A percentile compares a stretch with the other conserved stretches of the same genome.
Conservation (phyloP, 2,888 invertebrate genomes). For the Platerodrilus igneus region DNA sequence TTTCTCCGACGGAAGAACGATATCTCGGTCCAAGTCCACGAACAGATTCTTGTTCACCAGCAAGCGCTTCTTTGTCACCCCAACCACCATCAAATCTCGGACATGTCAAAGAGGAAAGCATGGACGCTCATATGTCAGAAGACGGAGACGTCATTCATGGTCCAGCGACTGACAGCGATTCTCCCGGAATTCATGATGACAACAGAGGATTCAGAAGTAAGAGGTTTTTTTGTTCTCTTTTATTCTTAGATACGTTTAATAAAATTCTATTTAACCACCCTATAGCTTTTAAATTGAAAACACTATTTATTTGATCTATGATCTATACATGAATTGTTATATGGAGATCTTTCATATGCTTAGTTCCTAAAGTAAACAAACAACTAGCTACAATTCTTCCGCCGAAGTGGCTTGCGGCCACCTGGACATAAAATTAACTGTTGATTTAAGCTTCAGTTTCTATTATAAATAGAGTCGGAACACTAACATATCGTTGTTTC, state of each 20-base stretch:
- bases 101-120: constrained; percentile 51
- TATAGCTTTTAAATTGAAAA: too few relatives aligned
- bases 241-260: too few relatives aligned
- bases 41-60: constrained; percentile 59
- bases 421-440: constrained; percentile 34
- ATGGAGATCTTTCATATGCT: constrained; percentile 44
- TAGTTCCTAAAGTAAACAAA: constrained; percentile 41
- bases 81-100: constrained; percentile 37
- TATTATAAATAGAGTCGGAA: constrained; percentile 11
- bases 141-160: constrained; percentile 52
- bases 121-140: constrained; percentile 57
- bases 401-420: constrained; percentile 42
- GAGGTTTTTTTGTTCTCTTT: constrained; percentile 39
- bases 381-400: constrained; percentile 44
- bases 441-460: constrained; percentile 15
- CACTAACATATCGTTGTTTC: too few relatives aligned
- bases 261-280: too few relatives aligned
- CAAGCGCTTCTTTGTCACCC: constrained; percentile 56
- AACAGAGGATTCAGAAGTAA: constrained; percentile 57
- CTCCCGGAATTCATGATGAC: constrained; percentile 46
- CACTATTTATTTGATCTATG: too few relatives aligned
- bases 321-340: too few relatives aligned
- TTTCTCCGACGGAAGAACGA: constrained; percentile 46
- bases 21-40: constrained; percentile 49
- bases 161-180: constrained; percentile 42